These are phyloP conservation scores for Acanthococcus lagerstroemiae DNA, from an alignment of 2,888 invertebrate genomes.

Conservation along the genomic window DNA sequence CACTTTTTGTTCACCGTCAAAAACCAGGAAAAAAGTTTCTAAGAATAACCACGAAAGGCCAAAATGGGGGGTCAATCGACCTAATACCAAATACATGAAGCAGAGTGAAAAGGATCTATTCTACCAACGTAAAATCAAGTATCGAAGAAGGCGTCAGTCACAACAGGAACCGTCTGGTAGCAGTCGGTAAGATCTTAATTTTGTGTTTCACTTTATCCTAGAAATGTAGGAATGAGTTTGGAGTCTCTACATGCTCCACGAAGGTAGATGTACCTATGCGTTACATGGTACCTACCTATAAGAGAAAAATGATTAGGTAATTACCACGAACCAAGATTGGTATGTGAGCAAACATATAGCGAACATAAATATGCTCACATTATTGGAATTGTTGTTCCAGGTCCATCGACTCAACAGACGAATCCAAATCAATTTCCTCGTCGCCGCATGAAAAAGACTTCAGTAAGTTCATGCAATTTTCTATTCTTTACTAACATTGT, in stretches of 20 bases:
- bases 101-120: constrained; percentile 84
- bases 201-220: too few relatives aligned
- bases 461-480: neutral
- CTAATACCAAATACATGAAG: constrained; percentile 71
- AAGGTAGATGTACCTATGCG: too few relatives aligned
- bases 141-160: constrained; percentile 41
- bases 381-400: neutral
- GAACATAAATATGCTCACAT: too few relatives aligned
- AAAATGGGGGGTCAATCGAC: constrained; percentile 46
- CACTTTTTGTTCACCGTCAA: neutral
- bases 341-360: too few relatives aligned
- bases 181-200: neutral
- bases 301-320: too few relatives aligned
- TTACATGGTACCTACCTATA: too few relatives aligned
- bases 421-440: constrained; percentile 8
- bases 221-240: too few relatives aligned
- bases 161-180: constrained; percentile 1
- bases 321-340: too few relatives aligned
- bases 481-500: too few relatives aligned
- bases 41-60: constrained; percentile 39
- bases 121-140: constrained; percentile 59
- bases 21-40: constrained; percentile 8
- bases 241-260: too few relatives aligned
- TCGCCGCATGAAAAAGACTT: constrained; percentile 6
- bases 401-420: constrained; percentile 11